Conservation (phyloP, 2,113 vertebrate genomes). For the Pagrus major region DNA sequence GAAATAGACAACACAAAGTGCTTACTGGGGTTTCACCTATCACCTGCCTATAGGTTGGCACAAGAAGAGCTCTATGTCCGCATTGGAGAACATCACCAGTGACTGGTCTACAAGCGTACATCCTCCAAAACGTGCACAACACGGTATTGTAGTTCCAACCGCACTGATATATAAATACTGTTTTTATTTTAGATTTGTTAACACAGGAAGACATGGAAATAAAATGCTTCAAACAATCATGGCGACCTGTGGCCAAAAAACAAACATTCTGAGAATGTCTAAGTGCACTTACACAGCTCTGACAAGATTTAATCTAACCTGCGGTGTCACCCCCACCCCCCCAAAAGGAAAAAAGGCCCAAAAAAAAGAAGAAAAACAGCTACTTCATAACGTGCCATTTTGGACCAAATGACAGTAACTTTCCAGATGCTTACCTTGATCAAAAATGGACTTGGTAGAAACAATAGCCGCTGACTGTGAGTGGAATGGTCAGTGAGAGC, state of each 20-base stretch:
- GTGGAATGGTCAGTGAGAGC: constrained; percentile 46
- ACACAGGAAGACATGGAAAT: constrained; percentile 80
- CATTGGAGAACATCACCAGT: constrained; percentile 22
- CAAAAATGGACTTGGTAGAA: constrained; percentile 2
- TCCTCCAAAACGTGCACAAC: constrained; percentile 32
- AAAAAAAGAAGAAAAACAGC: constrained; percentile 15
- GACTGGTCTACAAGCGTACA: constrained; percentile 31
- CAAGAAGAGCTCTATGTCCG: constrained; percentile 27
- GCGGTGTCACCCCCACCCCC: constrained; percentile 14
- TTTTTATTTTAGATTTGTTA: constrained; percentile 72
- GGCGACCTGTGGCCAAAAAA: constrained; percentile 66
- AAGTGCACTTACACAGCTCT: constrained; percentile 86
- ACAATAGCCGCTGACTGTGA: constrained; percentile 14
- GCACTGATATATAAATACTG: constrained; percentile 74
- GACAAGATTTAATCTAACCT: constrained; percentile 67
- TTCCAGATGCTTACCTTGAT: constrained; percentile 33
- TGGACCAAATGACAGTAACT: constrained; percentile 36
- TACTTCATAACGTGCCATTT: constrained; percentile 38
- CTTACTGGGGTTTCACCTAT: constrained; percentile 23
- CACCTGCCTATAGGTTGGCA: constrained; percentile 43
- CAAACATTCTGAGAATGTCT: constrained; percentile 85
- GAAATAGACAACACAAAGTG: constrained; percentile 18
- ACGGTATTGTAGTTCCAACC: constrained; percentile 25
- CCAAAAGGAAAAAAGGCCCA: constrained; percentile 19
- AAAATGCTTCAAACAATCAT: constrained; percentile 72